Conservation (phyloP, 2,797 vertebrate genomes). For the Myotis findleyi region DNA sequence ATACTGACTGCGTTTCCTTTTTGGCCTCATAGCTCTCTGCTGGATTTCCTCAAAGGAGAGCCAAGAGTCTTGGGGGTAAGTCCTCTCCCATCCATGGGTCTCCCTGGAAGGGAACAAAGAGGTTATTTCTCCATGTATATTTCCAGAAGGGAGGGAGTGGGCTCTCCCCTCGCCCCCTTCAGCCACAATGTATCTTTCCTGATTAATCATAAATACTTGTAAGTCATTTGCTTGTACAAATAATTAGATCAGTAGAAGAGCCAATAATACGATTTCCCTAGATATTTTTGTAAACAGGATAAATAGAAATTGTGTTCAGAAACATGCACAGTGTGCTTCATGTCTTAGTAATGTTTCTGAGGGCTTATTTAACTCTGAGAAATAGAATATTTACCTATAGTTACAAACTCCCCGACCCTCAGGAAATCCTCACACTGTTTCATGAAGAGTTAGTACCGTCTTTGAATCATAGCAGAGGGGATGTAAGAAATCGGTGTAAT, state of each 20-base stretch:
- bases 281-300: neutral
- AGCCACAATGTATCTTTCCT: neutral
- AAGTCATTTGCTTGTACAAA: neutral
- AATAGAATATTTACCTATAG: neutral
- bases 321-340: neutral
- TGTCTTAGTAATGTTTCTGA: neutral
- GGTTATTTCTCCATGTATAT: neutral
- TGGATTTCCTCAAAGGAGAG: slow-evolving; percentile 74
- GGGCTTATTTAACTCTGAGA: neutral
- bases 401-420: neutral
- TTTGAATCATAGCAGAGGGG: neutral
- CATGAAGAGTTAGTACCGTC: neutral
- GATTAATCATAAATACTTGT: neutral
- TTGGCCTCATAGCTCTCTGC: slow-evolving; percentile 56
- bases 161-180: neutral
- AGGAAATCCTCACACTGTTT: neutral
- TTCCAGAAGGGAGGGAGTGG: neutral
- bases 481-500: neutral
- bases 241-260: neutral
- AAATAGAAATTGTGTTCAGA: neutral
- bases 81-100: neutral
- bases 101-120: neutral
- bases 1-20: slow-evolving; percentile 66
- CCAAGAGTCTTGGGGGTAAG: slow-evolving; percentile 77
- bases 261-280: neutral